phyloP scores from a whole-genome alignment of 2,888 invertebrate genomes.

The Drosophila setosimentum region DNA sequence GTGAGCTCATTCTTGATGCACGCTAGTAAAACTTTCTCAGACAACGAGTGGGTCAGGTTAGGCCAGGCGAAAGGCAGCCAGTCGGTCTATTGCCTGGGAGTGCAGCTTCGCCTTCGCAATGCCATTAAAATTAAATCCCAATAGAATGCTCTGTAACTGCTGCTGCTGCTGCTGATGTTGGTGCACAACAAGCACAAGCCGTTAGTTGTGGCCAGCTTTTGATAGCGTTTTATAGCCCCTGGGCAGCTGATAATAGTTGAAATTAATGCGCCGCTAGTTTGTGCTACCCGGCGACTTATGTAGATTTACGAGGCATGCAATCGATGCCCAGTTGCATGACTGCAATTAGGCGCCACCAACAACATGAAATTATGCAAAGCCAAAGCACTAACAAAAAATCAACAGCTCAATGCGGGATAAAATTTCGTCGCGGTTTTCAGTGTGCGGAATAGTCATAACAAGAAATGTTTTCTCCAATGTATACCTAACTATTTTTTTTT shows the following conservation, averaged over 20 bases:
- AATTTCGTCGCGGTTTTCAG: conserved; percentile 1
- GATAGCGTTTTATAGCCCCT: conserved; percentile 62
- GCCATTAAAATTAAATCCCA: conserved; percentile 71
- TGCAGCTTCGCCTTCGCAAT: conserved; percentile 28
- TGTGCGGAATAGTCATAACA: conserved; percentile 25
- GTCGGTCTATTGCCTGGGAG: conserved; percentile 30
- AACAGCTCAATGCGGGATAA: conserved; percentile 24
- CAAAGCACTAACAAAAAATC: conserved; percentile 5
- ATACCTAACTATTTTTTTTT: neutral
- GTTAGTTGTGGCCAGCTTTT: conserved; percentile 57
- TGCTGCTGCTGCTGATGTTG: neutral
- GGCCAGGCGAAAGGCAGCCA: conserved; percentile 20
- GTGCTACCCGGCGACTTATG: conserved; percentile 47
- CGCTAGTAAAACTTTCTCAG: conserved; percentile 64
- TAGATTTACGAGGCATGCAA: conserved; percentile 75
- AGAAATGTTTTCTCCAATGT: neutral
- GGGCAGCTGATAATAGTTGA: conserved; percentile 70
- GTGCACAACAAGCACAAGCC: conserved; percentile 45
- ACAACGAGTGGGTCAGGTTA: conserved; percentile 8
- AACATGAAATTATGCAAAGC: conserved; percentile 50
- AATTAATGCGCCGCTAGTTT: conserved; percentile 67
- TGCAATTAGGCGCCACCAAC: conserved; percentile 64
- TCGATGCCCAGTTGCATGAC: conserved; percentile 70
- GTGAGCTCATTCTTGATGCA: conserved; percentile 70
- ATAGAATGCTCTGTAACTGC: conserved; percentile 51